Base-by-base conservation (phyloP, 1,140 invertebrate genomes). In the Halesus radiatus region DNA sequence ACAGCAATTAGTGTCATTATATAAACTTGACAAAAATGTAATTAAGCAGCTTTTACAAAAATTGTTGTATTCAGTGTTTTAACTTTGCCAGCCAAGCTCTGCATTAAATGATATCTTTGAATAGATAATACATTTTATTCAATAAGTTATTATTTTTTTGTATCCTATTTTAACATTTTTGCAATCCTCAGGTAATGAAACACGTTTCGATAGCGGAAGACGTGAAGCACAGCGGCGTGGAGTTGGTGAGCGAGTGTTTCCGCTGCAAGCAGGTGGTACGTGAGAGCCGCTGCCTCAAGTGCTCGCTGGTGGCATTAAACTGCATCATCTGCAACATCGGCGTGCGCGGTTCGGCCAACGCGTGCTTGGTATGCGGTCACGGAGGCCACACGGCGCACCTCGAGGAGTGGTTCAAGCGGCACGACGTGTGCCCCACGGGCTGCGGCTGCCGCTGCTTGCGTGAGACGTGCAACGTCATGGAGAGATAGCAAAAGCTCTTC, bases 361-460 rank as follows among this genome's bases (percentile, higher is more conserved):
- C 94, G 81, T 98, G 97, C 85, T 87, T 95, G 29, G 90, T 93
- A 23, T 98, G 97, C 88, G 96, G 96, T 1, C 97, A 99, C 89
- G 97, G 96, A 50, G 97, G 97, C 8, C 98, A 99, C 86, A 93
- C 94, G 3, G 87, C 90, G 74, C 96, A 98, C 87, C 91, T 98
- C 85, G 88, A 92, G 80, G 88, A 93, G 53, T 98, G 97, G 97
- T 88, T 90, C 52, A 80, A 88, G 54, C 86, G 89, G 60, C 88
- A 90, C 80, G 90, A 88, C 22, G 88, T 90, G 0, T 92, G 91
- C 77, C 90, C 91, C 0, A 89, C 95, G 3, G 96, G 96, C 16
- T 99, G 97, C 90, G 97, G 97, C 3, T 99, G 98, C 88, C 91
- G 90, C 78, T 99, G 97, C 86, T 88, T 96, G 58, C 90, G 92